Conservation (phyloP, 2,888 invertebrate species). For the Julus scandinavius region DNA sequence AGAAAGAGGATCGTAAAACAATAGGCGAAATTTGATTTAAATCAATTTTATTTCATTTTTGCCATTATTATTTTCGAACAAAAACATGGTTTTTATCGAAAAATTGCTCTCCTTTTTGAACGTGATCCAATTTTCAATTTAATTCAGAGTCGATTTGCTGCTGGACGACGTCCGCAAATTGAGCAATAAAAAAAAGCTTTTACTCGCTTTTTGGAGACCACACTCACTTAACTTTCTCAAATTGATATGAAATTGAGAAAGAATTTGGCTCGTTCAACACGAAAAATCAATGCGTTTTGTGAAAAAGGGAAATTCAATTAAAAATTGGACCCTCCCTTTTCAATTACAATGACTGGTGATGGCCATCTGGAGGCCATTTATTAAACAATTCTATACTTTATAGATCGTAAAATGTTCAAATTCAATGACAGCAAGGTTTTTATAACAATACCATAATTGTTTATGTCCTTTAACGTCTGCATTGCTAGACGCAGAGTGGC, state of each 20-base stretch:
- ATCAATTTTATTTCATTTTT: neutral
- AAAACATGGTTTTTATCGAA: constrained; percentile 15
- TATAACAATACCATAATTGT: no score
- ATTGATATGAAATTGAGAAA: constrained; percentile 29
- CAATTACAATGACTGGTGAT: neutral
- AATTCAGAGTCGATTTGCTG: constrained; percentile 24
- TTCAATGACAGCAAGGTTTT: no score
- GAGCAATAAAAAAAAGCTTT: constrained; percentile 7
- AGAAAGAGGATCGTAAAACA: neutral
- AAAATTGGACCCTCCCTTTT: constrained; percentile 14
- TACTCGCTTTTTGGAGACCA: neutral
- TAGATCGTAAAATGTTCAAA: no score
- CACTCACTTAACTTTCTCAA: constrained; percentile 34
- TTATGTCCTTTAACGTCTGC: no score
- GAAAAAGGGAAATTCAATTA: neutral
- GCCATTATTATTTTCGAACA: neutral
- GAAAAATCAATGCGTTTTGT: constrained; percentile 20
- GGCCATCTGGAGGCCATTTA: neutral
- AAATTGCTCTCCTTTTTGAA: constrained; percentile 15
- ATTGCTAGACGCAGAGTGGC: no score
- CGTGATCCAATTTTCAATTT: constrained; percentile 39
- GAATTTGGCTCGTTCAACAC: constrained; percentile 8
- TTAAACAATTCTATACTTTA: no score
- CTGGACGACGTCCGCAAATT: neutral
- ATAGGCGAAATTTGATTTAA: neutral